phyloP scores from a whole-genome alignment of 1,140 invertebrate species.

The Papilio glaucus region DNA sequence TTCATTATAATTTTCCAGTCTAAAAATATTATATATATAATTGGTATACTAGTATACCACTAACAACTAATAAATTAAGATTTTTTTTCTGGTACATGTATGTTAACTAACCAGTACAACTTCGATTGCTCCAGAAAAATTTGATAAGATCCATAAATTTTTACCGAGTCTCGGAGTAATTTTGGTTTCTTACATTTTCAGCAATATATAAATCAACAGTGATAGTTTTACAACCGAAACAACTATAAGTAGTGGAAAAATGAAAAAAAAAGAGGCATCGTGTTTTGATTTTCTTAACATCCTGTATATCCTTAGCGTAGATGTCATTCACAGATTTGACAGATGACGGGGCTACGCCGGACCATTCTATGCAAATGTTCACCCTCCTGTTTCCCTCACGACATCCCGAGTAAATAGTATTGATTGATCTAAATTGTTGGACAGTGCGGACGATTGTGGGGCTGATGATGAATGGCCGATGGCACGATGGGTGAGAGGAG shows the following conservation, averaged over 20 bases:
- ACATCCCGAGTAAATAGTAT: slow-evolving; percentile 58
- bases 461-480: slow-evolving; percentile 44
- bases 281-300: slow-evolving; percentile 19
- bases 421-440: slow-evolving; percentile 69
- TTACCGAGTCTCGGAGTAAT: no score
- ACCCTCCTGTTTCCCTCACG: slow-evolving; percentile 58
- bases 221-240: no score
- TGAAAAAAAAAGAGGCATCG: not conserved
- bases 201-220: no score
- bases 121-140: no score
- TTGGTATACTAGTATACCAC: not conserved
- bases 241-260: no score
- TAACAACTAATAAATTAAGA: not conserved
- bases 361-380: slow-evolving; percentile 81
- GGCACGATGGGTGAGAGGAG: not conserved
- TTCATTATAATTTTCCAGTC: slow-evolving; percentile 25
- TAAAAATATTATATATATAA: not conserved
- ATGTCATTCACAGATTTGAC: slow-evolving; percentile 59
- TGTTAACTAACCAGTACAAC: no score
- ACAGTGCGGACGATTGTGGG: slow-evolving; percentile 35
- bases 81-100: no score
- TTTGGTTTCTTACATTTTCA: no score
- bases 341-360: slow-evolving; percentile 51
- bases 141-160: no score
- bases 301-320: slow-evolving; percentile 34